Evolutionary conservation across 1,140 invertebrate species (phyloP), one percentile per base, ranked within the genome.

Genomic region (Tenebrio molitor): DNA sequence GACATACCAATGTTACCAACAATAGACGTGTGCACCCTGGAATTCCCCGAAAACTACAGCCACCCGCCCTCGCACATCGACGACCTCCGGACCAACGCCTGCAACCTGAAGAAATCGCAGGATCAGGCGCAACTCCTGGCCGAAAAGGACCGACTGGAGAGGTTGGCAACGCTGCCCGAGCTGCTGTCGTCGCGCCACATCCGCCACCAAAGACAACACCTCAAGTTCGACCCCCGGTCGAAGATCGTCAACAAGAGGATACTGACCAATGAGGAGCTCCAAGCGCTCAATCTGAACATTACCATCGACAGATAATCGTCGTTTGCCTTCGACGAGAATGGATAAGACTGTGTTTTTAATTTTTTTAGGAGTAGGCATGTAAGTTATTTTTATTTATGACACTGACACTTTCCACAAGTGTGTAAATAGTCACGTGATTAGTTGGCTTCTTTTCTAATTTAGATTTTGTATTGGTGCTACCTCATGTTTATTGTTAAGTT

Each of bases 1-100:
- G 73, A 79, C 68, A 5, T 77, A 77, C 66, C 69, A 63, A 50
- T 81, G 80, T 67, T 80, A 63, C 80, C 80, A 72, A 80, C 76
- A 41, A 70, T 81, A 78, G 80, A 81, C 46, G 73, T 81, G 16
- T 81, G 80, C 72, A 78, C 76, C 7, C 23, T 80, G 41, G 80
- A 80, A 72, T 73, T 78, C 15, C 79, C 78, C 4, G 75, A 78
- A 23, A 79, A 79, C 39, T 23, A 41, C 16, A 65, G 65, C 12
- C 44, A 66, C 12, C 19, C 42, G 14, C 21, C 17, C 1, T n/a
- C n/a, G n/a, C 25, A 34, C 6, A 63, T 69, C 8, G 17, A 10
- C 5, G 33, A 65, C 12, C 36, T 73, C 23, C 74, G 75, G 16
- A 78, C 71, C 7, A 77, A 73, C 67, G 76, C 77, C 17, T 80